Conservation (phyloP, 2,888 invertebrate species). For the Glaucopsyche alexis region DNA sequence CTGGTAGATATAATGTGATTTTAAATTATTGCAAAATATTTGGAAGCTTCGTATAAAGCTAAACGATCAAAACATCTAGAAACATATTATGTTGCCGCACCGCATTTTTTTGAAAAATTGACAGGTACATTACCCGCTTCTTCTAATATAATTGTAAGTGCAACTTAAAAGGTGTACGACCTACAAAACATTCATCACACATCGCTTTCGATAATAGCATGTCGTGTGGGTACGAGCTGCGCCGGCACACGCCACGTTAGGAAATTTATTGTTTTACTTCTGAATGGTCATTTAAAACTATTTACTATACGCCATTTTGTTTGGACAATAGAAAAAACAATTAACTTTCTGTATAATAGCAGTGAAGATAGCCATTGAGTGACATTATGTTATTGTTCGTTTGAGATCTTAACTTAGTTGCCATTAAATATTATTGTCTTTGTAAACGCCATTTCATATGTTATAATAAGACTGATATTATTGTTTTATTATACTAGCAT, state of each 20-base stretch:
- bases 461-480: too few species aligned
- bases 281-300: not conserved
- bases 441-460: not conserved
- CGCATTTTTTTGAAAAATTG: too few species aligned
- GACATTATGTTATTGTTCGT: constrained; percentile 6
- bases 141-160: not conserved
- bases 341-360: constrained; percentile 8
- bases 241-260: not conserved
- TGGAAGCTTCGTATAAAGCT: too few species aligned
- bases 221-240: constrained; percentile 15
- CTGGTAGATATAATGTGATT: too few species aligned
- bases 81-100: too few species aligned
- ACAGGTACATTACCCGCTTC: too few species aligned
- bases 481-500: too few species aligned
- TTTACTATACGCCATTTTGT: not conserved
- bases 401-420: constrained; percentile 10
- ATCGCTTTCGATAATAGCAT: constrained; percentile 43
- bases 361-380: not conserved
- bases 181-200: constrained; percentile 33
- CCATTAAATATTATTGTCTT: not conserved
- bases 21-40: too few species aligned
- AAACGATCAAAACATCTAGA: too few species aligned
- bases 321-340: not conserved
- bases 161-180: constrained; percentile 33
- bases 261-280: constrained; percentile 9